These are phyloP conservation scores for Xiphias gladius DNA, from an alignment of 2,113 vertebrate genomes.

Conservation along the genomic window DNA sequence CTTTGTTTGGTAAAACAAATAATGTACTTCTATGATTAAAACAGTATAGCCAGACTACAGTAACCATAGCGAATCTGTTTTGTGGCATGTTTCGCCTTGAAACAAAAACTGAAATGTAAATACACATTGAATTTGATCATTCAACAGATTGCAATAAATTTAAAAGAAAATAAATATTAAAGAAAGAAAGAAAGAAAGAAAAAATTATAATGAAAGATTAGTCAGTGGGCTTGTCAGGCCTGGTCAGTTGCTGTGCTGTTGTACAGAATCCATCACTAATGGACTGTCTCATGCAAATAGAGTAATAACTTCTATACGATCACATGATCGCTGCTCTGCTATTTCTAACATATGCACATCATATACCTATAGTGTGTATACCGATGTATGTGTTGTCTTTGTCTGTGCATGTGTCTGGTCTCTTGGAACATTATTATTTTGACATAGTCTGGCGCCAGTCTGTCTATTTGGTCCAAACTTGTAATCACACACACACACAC, in stretches of 20 bases:
- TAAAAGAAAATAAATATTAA: background rate
- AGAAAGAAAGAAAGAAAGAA: too few species aligned
- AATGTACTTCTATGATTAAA: conserved; percentile 2
- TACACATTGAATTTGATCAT: background rate
- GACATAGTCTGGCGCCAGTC: conserved; percentile 88
- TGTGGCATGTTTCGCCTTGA: background rate
- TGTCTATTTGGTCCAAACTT: conserved; percentile 73
- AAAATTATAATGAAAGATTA: background rate
- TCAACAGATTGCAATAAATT: too few species aligned
- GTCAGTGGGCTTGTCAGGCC: too few species aligned
- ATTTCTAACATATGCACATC: background rate
- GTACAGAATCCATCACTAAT: background rate
- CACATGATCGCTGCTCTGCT: conserved; percentile 2
- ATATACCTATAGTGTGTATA: conserved; percentile 46
- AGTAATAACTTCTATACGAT: conserved; percentile 20
- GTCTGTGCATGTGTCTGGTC: conserved; percentile 61
- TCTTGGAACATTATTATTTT: conserved; percentile 73
- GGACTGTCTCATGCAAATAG: conserved; percentile 24
- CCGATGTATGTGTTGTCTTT: conserved; percentile 54
- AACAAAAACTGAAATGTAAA: background rate
- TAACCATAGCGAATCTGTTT: too few species aligned
- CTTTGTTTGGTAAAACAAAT: conserved; percentile 9
- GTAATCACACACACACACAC: conserved; percentile 31
- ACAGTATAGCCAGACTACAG: background rate
- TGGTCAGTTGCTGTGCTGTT: background rate